Base-by-base conservation (phyloP, 2,888 invertebrate genomes). In the Synanthedon andrenaeformis region DNA sequence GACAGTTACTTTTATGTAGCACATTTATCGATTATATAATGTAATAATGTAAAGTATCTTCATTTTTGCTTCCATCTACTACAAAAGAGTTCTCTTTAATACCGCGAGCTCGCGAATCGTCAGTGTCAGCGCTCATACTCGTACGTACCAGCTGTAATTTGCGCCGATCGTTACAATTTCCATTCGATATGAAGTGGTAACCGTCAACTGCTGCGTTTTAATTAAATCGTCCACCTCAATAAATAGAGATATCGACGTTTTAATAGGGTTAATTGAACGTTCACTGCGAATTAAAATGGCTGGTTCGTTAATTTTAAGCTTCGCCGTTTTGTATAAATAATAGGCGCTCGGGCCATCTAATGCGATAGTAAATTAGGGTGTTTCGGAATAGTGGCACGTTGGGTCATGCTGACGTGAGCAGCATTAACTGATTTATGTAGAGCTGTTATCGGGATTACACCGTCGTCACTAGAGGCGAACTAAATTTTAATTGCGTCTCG, bases 341-440 rank as follows among this genome's bases (percentile, higher is more conserved):
- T 63, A 57, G 61, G 57, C 54, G 63, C 58, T 63, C 60, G 67
- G 35, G 67, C 62, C 60, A 64, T 65, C 72, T 81, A 81, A 79
- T 76, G 66, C 77, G 69, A 70, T 76, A 79, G 70, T 82, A 81
- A 81, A 82, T 82, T 80, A 79, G 79, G 75, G 80, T 79, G 75
- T 79, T 76, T 70, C 63, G 64, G 65, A 62, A 59, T 58, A 62
- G 63, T 68, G 69, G 67, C 64, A 65, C 41, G 52, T 52, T 65
- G 65, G 64, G 61, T 63, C 62, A 65, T 61, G 70, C 69, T 75
- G 74, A 73, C 69, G 68, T 61, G 60, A 64, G 51, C 51, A 59
- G 67, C 64, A 61, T 67, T 67, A 60, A 62, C 66, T 76, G 75
- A 77, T 76, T 76, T 77, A 77, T 75, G 66, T 61, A 55, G 59